Conservation (phyloP, 2,113 vertebrate species). For the Apteryx mantelli region DNA sequence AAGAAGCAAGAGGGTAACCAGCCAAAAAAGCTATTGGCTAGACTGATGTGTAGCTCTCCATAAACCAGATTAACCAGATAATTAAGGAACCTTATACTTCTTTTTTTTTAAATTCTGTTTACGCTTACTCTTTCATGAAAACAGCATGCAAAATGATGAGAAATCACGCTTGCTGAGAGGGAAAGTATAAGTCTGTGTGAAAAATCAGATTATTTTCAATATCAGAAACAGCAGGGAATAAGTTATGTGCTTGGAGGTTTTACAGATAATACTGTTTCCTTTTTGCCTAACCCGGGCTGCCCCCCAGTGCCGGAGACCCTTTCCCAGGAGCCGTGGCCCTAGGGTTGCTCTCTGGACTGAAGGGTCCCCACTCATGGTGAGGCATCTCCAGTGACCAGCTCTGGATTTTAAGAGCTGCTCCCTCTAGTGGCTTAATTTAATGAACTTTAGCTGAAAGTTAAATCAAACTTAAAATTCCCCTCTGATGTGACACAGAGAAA, state of each 20-base stretch:
- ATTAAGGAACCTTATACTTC: neutral
- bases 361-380: neutral
- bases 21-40: neutral
- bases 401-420: neutral
- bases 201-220: neutral
- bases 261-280: neutral
- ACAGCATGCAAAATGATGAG: neutral
- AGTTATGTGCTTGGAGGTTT: neutral
- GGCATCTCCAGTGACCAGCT: fast-evolving
- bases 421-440: constrained; percentile 33
- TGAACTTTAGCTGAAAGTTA: neutral
- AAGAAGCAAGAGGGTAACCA: fast-evolving
- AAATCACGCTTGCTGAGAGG: neutral
- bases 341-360: neutral
- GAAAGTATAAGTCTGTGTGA: neutral
- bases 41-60: neutral
- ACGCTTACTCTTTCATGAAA: neutral
- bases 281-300: neutral
- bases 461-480: neutral
- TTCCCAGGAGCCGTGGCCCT: fast-evolving
- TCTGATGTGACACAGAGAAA: neutral
- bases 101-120: neutral
- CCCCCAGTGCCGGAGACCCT: fast-evolving
- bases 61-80: neutral
- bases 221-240: neutral